Conservation (phyloP, 2,797 vertebrate genomes). For the Pterois miles region DNA sequence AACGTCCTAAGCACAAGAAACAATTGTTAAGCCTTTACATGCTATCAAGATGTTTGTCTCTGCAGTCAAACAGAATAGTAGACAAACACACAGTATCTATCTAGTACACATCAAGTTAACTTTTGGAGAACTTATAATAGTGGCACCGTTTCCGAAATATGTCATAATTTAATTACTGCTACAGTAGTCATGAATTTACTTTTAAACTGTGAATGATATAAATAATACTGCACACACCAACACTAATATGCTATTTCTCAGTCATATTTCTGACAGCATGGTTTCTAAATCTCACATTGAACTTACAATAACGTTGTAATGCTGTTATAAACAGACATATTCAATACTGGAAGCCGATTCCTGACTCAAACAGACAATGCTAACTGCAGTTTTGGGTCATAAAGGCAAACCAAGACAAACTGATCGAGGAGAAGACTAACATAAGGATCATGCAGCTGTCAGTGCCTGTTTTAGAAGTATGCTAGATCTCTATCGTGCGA, state of each 20-base stretch:
- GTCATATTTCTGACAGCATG: background rate
- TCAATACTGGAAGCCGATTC: background rate
- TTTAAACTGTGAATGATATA: background rate
- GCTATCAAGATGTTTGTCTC: background rate
- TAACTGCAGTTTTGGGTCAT: fast-evolving
- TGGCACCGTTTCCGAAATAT: background rate
- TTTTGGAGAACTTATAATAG: background rate
- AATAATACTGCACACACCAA: no score
- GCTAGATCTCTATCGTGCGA: background rate
- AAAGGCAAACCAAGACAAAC: background rate
- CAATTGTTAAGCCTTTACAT: background rate
- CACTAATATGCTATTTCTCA: no score
- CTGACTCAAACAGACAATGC: background rate
- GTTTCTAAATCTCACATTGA: background rate
- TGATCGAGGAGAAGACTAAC: background rate
- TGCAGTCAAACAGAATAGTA: background rate
- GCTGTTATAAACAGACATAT: background rate
- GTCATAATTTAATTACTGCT: background rate
- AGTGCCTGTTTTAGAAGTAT: background rate
- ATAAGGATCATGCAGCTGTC: background rate
- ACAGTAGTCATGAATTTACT: background rate
- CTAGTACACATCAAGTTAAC: background rate
- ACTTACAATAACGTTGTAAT: no score
- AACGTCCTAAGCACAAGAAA: slow-evolving; percentile 67
- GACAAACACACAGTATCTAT: background rate